phyloP scores from a whole-genome alignment of 2,113 vertebrate genomes.

The Pelobates fuscus region DNA sequence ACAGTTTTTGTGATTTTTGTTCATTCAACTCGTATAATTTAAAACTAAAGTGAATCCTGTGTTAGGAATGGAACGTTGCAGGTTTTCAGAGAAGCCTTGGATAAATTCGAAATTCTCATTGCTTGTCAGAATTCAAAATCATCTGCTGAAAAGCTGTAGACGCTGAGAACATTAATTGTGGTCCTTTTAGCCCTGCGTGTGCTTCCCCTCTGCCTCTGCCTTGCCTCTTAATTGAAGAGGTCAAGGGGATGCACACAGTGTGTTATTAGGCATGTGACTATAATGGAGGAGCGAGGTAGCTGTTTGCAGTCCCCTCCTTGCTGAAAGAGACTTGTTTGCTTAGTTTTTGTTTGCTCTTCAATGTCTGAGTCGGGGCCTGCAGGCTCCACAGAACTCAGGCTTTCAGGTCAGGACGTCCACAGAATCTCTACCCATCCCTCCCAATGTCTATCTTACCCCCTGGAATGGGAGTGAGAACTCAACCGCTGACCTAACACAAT shows the following conservation, averaged over 20 bases:
- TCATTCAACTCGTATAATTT: no score
- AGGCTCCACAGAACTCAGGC: not conserved
- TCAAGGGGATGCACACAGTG: not conserved
- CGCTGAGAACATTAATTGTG: not conserved
- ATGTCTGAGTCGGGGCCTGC: not conserved
- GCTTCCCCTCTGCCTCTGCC: not conserved
- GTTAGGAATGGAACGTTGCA: not conserved
- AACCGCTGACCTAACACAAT: not conserved
- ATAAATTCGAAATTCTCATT: no score
- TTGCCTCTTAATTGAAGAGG: not conserved
- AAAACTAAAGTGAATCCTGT: no score
- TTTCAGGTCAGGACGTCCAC: not conserved
- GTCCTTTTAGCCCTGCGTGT: not conserved
- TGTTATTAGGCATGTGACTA: constrained; percentile 9
- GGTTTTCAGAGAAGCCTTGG: not conserved
- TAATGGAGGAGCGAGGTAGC: not conserved
- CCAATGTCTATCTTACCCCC: not conserved
- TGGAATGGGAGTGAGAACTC: not conserved
- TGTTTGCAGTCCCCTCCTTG: not conserved
- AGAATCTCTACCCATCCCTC: not conserved
- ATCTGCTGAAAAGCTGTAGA: no score
- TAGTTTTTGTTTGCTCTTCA: not conserved
- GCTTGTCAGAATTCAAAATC: no score
- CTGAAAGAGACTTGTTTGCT: not conserved
- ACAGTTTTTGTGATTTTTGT: no score